These are phyloP conservation scores for Drosophila nikananu DNA, from an alignment of 1,140 invertebrate species.

Conservation along the genomic window DNA sequence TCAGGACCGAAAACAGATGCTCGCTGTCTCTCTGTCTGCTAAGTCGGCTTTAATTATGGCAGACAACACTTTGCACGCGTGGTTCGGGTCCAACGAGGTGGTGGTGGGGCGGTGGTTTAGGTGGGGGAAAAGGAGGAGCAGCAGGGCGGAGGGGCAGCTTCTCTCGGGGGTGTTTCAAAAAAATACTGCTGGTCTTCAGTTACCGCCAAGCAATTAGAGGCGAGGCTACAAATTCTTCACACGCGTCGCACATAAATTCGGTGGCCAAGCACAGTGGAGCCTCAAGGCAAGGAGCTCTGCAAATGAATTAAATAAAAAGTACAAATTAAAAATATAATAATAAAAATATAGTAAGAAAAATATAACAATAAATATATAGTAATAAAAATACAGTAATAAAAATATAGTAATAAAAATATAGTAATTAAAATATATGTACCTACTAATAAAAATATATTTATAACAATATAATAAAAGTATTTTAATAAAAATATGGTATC, in stretches of 20 bases:
- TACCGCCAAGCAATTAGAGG: conserved; percentile 44
- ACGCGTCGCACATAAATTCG: conserved; percentile 45
- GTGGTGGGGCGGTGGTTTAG: too few relatives aligned
- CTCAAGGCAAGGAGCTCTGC: too few relatives aligned
- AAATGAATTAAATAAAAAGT: not conserved
- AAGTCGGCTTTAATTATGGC: conserved; percentile 55
- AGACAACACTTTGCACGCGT: conserved; percentile 42
- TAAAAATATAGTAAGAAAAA: not conserved
- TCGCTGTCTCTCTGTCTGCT: conserved; percentile 51
- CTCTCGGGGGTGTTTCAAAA: conserved; percentile 5
- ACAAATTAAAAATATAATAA: not conserved
- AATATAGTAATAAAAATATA: too few relatives aligned
- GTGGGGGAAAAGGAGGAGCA: not conserved
- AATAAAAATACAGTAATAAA: too few relatives aligned
- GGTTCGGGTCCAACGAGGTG: not conserved
- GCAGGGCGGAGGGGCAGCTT: not conserved
- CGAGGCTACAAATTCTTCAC: conserved; percentile 49
- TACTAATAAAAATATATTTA: too few relatives aligned
- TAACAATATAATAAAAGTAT: too few relatives aligned
- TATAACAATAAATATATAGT: not conserved
- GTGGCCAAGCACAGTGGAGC: conserved; percentile 2
- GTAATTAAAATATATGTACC: too few relatives aligned
- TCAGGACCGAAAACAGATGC: conserved; percentile 50
- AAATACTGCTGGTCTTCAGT: conserved; percentile 28
- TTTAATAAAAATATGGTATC: too few relatives aligned